phyloP scores from a whole-genome alignment of 1,140 invertebrate species.

The Lordiphosa collinella region DNA sequence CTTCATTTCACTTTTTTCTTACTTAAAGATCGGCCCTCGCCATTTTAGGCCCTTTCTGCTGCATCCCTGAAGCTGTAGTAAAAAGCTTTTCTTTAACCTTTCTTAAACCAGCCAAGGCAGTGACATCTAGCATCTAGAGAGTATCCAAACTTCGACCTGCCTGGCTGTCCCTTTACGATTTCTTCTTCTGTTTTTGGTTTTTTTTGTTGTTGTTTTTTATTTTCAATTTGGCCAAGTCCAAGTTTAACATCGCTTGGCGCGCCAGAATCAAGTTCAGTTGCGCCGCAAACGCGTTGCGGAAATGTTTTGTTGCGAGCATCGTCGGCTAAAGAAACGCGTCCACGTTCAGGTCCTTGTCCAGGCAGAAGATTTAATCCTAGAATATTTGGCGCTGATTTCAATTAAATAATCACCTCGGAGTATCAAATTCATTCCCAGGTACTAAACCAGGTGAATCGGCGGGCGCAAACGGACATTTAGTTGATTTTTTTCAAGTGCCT shows the following conservation, averaged over 20 bases:
- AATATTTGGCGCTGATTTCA: no score
- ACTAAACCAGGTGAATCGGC: no score
- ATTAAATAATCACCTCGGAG: neutral
- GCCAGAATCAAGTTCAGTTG: constrained; percentile 79
- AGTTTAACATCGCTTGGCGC: constrained; percentile 71
- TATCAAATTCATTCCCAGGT: no score
- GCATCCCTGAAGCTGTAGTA: constrained; percentile 18
- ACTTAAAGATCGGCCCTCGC: no score
- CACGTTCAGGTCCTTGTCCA: neutral
- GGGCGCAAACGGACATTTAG: neutral
- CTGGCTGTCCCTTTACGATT: constrained; percentile 12
- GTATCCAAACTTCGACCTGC: constrained; percentile 1
- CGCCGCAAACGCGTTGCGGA: constrained; percentile 76
- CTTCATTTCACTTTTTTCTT: no score
- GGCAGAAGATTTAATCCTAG: neutral
- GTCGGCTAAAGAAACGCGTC: constrained; percentile 35
- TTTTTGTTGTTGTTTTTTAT: constrained; percentile 17
- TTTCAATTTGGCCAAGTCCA: constrained; percentile 71
- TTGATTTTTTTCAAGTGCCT: constrained; percentile 7
- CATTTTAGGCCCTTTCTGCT: no score
- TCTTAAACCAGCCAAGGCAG: no score
- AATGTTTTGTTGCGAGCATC: constrained; percentile 67
- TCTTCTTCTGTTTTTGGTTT: no score
- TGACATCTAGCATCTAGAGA: no score
- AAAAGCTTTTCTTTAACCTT: neutral